Conservation (phyloP, 2,113 vertebrate genomes). For the Dinomys branickii region DNA sequence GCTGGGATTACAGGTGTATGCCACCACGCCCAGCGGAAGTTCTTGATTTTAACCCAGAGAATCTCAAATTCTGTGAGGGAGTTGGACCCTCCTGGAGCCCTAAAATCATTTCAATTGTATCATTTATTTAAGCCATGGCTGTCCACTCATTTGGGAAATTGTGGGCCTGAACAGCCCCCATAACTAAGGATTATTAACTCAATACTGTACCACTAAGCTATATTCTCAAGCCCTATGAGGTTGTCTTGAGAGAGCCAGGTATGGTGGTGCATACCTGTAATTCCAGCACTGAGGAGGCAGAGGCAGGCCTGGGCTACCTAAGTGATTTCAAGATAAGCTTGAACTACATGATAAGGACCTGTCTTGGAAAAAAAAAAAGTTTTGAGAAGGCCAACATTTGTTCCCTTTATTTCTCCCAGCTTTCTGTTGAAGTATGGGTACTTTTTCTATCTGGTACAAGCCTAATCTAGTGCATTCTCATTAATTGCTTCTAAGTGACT, state of each 20-base stretch:
- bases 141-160: too few species aligned
- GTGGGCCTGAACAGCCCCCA: too few species aligned
- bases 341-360: neutral
- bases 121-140: too few species aligned
- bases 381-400: neutral
- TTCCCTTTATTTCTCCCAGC: neutral
- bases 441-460: constrained; percentile 7
- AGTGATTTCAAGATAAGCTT: neutral
- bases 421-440: neutral
- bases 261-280: neutral
- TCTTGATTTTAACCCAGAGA: too few species aligned
- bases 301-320: neutral
- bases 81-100: too few species aligned
- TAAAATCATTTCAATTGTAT: too few species aligned
- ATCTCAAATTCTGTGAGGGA: too few species aligned
- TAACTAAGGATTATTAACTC: too few species aligned
- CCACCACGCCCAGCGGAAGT: too few species aligned
- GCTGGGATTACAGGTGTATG: too few species aligned
- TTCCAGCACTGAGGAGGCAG: neutral
- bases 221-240: neutral
- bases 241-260: neutral
- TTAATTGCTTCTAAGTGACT: neutral
- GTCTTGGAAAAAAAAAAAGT: neutral
- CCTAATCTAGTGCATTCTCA: constrained; percentile 19
- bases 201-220: neutral